These are phyloP conservation scores for Bombus difficillimus DNA, from an alignment of 1,140 invertebrate species.

Conservation along the genomic window DNA sequence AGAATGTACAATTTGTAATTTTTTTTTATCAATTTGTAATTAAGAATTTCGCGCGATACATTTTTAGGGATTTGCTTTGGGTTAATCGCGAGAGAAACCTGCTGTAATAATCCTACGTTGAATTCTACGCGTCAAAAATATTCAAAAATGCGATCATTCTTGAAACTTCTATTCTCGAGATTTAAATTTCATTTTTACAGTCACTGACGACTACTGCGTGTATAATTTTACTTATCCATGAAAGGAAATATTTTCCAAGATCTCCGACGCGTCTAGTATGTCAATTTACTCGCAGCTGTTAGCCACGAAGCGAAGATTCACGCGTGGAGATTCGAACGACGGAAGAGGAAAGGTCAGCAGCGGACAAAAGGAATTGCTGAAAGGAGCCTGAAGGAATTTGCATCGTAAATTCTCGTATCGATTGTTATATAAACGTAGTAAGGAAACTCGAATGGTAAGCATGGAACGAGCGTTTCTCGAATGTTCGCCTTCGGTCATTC, in stretches of 20 bases:
- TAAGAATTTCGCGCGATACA: too few relatives aligned
- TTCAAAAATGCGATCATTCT: neutral
- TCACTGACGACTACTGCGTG: fast-evolving
- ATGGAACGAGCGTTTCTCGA: neutral
- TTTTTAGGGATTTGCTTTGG: too few relatives aligned
- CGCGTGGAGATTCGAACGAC: constrained; percentile 1
- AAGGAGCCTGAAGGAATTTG: neutral
- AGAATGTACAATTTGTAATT: too few relatives aligned
- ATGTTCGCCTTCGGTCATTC: constrained; percentile 39
- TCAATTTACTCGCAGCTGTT: neutral
- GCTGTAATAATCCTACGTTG: too few relatives aligned
- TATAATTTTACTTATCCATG: neutral
- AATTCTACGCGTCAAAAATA: too few relatives aligned
- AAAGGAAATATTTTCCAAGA: neutral
- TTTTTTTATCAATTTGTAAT: too few relatives aligned
- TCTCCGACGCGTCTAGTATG: neutral
- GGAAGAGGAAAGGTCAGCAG: neutral
- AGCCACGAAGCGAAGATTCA: neutral
- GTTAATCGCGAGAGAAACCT: neutral
- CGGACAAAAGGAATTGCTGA: neutral
- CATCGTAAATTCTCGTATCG: neutral
- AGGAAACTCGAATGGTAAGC: neutral
- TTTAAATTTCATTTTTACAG: too few relatives aligned
- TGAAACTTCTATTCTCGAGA: neutral
- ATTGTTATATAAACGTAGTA: neutral